Percentiles rank a stretch among this genome's conserved stretches.
Conservation (phyloP, 2,113 vertebrate species). For the Xiphophorus maculatus region DNA sequence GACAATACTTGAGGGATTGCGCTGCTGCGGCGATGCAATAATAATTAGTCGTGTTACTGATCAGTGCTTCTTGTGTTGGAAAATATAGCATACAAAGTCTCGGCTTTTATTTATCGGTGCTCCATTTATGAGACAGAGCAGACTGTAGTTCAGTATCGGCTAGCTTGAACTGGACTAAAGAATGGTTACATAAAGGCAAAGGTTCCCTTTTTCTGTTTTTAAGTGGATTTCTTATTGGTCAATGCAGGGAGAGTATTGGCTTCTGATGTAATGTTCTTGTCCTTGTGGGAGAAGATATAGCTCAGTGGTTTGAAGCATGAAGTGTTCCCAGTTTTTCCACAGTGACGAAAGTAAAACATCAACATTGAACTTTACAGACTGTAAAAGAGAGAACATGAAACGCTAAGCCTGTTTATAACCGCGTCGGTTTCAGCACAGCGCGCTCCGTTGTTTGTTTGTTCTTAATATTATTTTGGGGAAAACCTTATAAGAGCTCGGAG, state of each 20-base stretch:
- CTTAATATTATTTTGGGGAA: no score
- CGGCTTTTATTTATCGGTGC: neutral
- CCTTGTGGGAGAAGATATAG: constrained; percentile 7
- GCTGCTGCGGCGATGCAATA: constrained; percentile 12
- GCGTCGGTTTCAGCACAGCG: neutral
- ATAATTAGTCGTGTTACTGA: constrained; percentile 22
- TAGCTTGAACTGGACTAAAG: constrained; percentile 1
- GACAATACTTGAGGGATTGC: constrained; percentile 36
- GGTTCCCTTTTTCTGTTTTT: neutral
- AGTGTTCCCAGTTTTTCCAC: constrained; percentile 5
- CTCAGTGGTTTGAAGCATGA: neutral
- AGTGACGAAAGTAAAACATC: neutral
- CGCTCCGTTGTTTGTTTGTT: neutral
- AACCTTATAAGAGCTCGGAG: neutral
- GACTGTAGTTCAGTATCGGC: constrained; percentile 20
- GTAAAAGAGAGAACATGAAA: neutral
- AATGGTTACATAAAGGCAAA: constrained; percentile 1
- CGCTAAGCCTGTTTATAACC: neutral
- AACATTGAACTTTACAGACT: no score
- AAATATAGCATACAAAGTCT: constrained; percentile 8
- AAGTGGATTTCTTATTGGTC: constrained; percentile 12
- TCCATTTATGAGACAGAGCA: constrained; percentile 16
- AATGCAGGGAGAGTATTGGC: constrained; percentile 10
- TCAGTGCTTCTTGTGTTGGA: neutral
- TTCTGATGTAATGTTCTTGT: constrained; percentile 17